Conservation (phyloP, 2,797 vertebrate genomes). For the Poecile montanus region DNA sequence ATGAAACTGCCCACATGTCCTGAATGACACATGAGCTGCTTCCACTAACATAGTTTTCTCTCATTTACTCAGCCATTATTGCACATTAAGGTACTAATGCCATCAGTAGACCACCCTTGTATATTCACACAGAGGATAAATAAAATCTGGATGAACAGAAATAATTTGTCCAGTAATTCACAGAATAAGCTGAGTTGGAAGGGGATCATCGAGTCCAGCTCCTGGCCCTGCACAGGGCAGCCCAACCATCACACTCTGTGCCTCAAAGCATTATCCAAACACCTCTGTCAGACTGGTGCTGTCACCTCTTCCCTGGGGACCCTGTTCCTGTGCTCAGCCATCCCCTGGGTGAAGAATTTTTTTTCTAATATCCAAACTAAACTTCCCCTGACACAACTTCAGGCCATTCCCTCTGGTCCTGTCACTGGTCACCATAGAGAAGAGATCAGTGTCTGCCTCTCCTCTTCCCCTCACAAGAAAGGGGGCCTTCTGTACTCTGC, state of each 20-base stretch:
- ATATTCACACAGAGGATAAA: neutral
- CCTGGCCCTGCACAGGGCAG: neutral
- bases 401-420: fast-evolving
- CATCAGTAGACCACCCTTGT: neutral
- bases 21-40: neutral
- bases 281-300: neutral
- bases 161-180: neutral
- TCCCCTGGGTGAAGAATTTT: neutral
- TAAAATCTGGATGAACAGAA: neutral
- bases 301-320: neutral
- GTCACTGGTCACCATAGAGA: neutral
- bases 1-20: neutral
- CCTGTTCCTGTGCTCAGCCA: neutral
- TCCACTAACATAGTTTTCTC: neutral
- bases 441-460: neutral
- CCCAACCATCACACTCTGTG: neutral
- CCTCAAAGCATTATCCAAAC: neutral
- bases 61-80: neutral
- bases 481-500: neutral
- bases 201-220: fast-evolving
- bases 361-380: neutral
- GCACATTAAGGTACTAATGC: neutral
- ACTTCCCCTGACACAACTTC: neutral
- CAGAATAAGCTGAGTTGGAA: neutral
- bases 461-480: too few species aligned